Evolutionary conservation across 2,888 invertebrate genomes (phyloP).

Genomic region (Ophion ventricosus): DNA sequence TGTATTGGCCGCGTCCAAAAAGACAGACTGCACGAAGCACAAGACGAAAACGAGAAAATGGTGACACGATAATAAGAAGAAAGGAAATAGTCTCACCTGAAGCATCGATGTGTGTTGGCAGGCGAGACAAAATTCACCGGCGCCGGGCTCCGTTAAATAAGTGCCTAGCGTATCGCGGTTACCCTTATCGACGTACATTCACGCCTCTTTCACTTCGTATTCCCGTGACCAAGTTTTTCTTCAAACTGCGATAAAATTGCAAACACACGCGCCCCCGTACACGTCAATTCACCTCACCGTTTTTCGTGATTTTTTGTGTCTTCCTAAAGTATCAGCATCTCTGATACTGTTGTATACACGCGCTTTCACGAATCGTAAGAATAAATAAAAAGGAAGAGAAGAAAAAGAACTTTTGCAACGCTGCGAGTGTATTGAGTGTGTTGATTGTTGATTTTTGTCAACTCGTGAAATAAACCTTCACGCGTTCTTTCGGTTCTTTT

Average conservation of each 20-base stretch:
- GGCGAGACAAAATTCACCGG: conserved; percentile 72
- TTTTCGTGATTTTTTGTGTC: not conserved
- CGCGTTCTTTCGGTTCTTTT: not conserved
- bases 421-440: no score
- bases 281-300: not conserved
- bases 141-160: conserved; percentile 71
- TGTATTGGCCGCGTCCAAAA: not conserved
- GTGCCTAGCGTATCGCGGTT: conserved; percentile 71
- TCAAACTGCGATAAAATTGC: not conserved
- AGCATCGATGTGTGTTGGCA: conserved; percentile 79
- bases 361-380: not conserved
- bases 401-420: not conserved
- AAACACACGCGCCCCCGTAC: not conserved
- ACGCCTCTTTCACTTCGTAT: conserved; percentile 37
- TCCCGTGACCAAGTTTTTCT: no score
- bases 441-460: no score
- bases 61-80: not conserved
- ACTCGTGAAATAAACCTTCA: no score
- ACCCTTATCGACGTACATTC: conserved; percentile 74
- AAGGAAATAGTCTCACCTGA: conserved; percentile 74
- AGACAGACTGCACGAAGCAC: no score
- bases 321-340: no score
- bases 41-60: not conserved
- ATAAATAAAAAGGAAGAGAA: not conserved
- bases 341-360: not conserved